phyloP scores from a whole-genome alignment of 1,140 invertebrate genomes.

The Oryctes rhinoceros region DNA sequence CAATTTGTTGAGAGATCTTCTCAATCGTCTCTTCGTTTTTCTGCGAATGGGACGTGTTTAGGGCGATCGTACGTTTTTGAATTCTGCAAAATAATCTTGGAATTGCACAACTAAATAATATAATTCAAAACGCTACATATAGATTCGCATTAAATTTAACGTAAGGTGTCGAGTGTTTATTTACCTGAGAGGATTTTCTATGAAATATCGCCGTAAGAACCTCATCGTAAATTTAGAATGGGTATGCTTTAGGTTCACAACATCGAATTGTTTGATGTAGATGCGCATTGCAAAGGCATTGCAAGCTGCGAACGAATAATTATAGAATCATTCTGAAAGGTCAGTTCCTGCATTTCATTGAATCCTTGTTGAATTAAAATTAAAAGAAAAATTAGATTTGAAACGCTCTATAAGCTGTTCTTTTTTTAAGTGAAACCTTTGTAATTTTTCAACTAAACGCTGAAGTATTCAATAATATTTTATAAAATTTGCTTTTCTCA shows the following conservation, averaged over 20 bases:
- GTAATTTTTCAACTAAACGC: too few species aligned
- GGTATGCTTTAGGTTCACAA: not conserved
- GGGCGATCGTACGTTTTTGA: not conserved
- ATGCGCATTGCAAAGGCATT: not conserved
- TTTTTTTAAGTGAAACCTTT: too few species aligned
- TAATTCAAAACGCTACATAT: not conserved
- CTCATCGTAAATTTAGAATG: not conserved
- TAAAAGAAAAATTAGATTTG: not conserved
- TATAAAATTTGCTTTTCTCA: too few species aligned
- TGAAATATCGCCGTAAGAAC: not conserved
- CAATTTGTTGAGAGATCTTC: constrained; percentile 64
- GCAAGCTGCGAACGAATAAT: not conserved
- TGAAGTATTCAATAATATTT: too few species aligned
- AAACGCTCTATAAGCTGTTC: not conserved
- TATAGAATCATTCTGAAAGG: not conserved
- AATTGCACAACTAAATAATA: not conserved
- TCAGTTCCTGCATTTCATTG: not conserved
- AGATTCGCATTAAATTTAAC: not conserved
- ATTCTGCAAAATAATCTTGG: not conserved
- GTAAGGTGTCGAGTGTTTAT: not conserved
- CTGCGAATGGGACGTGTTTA: not conserved
- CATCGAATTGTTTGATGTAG: not conserved
- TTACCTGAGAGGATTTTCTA: not conserved
- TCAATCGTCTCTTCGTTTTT: constrained; percentile 5
- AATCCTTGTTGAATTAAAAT: not conserved